phyloP scores from a whole-genome alignment of 2,888 invertebrate genomes.

The Hydrotaea cyrtoneurina region DNA sequence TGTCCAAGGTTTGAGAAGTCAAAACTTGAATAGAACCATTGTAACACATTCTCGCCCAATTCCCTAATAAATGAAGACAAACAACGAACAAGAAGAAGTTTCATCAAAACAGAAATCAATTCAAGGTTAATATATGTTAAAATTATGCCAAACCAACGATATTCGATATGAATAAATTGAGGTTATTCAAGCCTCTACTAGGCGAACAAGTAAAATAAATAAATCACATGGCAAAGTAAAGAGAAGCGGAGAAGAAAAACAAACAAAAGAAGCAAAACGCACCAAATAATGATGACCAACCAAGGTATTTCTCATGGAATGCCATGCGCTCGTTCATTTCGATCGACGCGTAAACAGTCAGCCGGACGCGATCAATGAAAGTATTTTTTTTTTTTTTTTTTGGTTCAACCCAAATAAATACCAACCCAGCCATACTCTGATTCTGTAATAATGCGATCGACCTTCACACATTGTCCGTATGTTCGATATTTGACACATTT shows the following conservation, averaged over 20 bases:
- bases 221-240: too few relatives aligned
- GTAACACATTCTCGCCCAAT: too few relatives aligned
- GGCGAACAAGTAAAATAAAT: too few relatives aligned
- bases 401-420: slow-evolving; percentile 37
- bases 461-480: slow-evolving; percentile 51
- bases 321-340: neutral
- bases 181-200: neutral
- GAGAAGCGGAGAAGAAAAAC: neutral
- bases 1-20: too few relatives aligned
- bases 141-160: slow-evolving; percentile 4
- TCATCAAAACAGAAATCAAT: neutral
- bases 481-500: slow-evolving; percentile 16
- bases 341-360: neutral
- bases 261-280: neutral
- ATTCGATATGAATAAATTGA: neutral
- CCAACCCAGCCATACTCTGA: neutral
- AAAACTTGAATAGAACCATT: too few relatives aligned
- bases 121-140: slow-evolving; percentile 14
- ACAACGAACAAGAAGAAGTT: neutral
- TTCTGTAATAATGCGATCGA: slow-evolving; percentile 55
- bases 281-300: neutral
- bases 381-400: too few relatives aligned
- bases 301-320: neutral
- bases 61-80: neutral
- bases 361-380: slow-evolving; percentile 12